phyloP scores from a whole-genome alignment of 2,797 vertebrate species.

The Cetoscarus ocellatus region DNA sequence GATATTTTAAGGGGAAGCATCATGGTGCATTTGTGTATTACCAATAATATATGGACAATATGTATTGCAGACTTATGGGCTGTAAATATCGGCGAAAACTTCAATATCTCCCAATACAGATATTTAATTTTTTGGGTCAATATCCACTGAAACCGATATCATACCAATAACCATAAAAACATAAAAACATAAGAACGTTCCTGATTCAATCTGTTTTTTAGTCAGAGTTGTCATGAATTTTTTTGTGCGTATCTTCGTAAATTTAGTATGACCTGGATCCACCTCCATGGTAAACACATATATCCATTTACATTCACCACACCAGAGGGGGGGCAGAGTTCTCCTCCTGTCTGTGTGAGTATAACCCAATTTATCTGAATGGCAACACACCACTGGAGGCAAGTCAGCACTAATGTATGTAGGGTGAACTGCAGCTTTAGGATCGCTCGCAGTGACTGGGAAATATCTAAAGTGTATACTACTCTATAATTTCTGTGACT shows the following conservation, averaged over 20 bases:
- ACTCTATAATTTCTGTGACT: slow-evolving; percentile 43
- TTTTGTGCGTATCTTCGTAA: background rate
- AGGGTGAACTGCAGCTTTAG: slow-evolving; percentile 43
- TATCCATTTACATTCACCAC: background rate
- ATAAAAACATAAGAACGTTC: too few relatives aligned
- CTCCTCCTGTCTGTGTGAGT: background rate
- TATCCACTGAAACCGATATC: too few relatives aligned
- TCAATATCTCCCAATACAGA: too few relatives aligned
- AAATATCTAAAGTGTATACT: slow-evolving; percentile 39
- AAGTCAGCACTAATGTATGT: slow-evolving; percentile 4
- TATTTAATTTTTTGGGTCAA: too few relatives aligned
- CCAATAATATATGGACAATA: too few relatives aligned
- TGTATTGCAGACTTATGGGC: too few relatives aligned
- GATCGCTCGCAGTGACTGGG: slow-evolving; percentile 27
- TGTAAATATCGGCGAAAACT: too few relatives aligned
- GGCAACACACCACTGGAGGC: background rate
- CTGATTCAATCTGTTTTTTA: too few relatives aligned
- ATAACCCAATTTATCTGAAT: slow-evolving; percentile 6
- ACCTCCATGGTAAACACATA: background rate
- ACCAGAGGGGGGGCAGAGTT: background rate
- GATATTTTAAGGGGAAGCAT: too few relatives aligned
- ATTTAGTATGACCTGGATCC: background rate
- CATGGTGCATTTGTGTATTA: too few relatives aligned
- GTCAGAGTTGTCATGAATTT: too few relatives aligned
- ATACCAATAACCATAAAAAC: too few relatives aligned